Evolutionary conservation across 2,113 vertebrate genomes (phyloP), one percentile per base, ranked within the genome.

Genomic region (Mus pahari): DNA sequence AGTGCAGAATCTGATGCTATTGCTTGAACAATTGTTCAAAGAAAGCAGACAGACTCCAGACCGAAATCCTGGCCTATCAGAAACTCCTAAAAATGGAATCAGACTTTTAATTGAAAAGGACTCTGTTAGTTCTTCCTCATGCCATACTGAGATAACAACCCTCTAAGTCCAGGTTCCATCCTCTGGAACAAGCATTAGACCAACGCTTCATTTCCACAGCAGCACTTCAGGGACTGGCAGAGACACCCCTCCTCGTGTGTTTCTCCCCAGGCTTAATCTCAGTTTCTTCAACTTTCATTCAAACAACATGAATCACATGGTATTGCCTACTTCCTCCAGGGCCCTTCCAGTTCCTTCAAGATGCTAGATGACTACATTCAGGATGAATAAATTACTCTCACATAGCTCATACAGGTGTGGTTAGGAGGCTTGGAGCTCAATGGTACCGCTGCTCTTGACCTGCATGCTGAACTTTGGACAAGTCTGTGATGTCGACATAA

Each of bases 311-410:
- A 42, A 64, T 11, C 68, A 50, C 36, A 36, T 8, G 14, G 28
- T 71, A 74, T 10, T 58, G 66, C 33, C 58, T 70, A 87, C 24
- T 24, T 83, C 50, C 36, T 90, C 19, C 31, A 36, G 73, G 55
- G 42, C 4, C 22, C 68, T 70, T 91, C n/a, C n/a, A 50, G 12
- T 7, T 88, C 74, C 39, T 81, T 90, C 70, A 89, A 84, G 84
- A 74, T 16, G 73, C 28, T 64, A 79, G 68, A 96, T 78, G n/a
- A 36, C 24, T 33, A 16, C 12, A 70, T 53, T 91, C 73, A 95
- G 90, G 92, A 87, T 10, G 62, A 28, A 33, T 55, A 17, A 64
- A 53, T 53, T 88, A 92, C 73, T 94, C 91, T 94, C 33, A 78
- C 28, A n/a, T 20, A 26, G 6, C 45, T 91, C 28, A 45, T 9